A percentile compares a stretch with the other conserved stretches of the same genome.
Evolutionary conservation across 1,140 invertebrate genomes (phyloP).

Genomic region (Papilio polytes): DNA sequence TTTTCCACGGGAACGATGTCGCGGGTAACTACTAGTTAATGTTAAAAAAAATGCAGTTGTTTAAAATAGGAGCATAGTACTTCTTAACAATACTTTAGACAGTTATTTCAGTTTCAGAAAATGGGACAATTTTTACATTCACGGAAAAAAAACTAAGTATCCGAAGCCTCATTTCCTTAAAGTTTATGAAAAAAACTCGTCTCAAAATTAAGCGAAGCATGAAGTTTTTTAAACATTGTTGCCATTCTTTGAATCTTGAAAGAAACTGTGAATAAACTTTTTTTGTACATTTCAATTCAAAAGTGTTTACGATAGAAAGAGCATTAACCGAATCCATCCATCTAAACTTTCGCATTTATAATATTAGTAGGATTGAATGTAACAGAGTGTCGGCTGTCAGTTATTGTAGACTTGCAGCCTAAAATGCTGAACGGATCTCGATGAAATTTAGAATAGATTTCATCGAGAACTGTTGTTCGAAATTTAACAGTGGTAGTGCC

Average conservation of each 20-base stretch:
- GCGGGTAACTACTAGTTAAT: too few species aligned
- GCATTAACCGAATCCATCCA: neutral
- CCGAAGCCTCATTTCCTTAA: neutral
- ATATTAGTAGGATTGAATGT: too few species aligned
- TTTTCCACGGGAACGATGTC: too few species aligned
- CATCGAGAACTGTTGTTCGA: too few species aligned
- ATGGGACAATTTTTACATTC: neutral
- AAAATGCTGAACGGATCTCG: too few species aligned
- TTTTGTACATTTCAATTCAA: neutral
- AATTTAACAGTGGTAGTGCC: too few species aligned
- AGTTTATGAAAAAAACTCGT: slow-evolving; percentile 2
- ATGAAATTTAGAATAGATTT: too few species aligned
- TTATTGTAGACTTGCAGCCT: too few species aligned
- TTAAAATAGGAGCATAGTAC: too few species aligned
- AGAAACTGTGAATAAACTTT: slow-evolving; percentile 5
- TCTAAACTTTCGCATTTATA: too few species aligned
- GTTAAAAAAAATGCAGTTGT: too few species aligned
- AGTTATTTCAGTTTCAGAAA: neutral
- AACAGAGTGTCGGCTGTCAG: too few species aligned
- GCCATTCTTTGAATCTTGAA: neutral
- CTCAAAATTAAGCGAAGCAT: neutral
- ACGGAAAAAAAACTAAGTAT: neutral
- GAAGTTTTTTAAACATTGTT: neutral
- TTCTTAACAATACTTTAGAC: neutral
- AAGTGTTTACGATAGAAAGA: neutral